phyloP scores from a whole-genome alignment of 2,797 vertebrate species.

The Pterois miles region DNA sequence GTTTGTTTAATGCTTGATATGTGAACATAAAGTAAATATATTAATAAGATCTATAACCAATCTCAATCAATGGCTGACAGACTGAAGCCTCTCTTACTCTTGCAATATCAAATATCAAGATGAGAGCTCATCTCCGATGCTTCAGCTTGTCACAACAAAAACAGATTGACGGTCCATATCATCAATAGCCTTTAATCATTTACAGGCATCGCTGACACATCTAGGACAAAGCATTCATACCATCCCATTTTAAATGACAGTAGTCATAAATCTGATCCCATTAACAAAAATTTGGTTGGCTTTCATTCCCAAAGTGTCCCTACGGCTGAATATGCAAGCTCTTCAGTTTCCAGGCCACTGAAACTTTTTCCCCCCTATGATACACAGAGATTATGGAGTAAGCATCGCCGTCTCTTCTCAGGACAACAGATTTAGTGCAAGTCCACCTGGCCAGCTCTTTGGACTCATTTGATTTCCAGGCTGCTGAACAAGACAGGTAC shows the following conservation, averaged over 20 bases:
- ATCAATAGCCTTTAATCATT: slow-evolving; percentile 49
- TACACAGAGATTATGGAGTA: background rate
- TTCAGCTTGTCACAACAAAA: slow-evolving; percentile 42
- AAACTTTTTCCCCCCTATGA: background rate
- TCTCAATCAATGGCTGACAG: slow-evolving; percentile 4
- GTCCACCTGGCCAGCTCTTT: slow-evolving; percentile 49
- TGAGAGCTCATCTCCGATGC: slow-evolving; percentile 18
- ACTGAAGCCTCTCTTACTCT: slow-evolving; percentile 11
- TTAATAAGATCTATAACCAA: slow-evolving; percentile 4
- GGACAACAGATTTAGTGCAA: slow-evolving; percentile 36
- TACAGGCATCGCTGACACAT: slow-evolving; percentile 37
- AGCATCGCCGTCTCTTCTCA: background rate
- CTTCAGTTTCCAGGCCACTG: slow-evolving; percentile 4
- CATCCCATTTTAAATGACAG: slow-evolving; percentile 42
- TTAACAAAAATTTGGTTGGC: slow-evolving; percentile 23
- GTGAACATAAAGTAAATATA: slow-evolving; percentile 14
- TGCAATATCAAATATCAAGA: slow-evolving; percentile 39
- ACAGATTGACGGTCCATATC: slow-evolving; percentile 45
- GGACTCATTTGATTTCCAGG: slow-evolving; percentile 59
- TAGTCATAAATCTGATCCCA: slow-evolving; percentile 43
- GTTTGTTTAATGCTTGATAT: background rate
- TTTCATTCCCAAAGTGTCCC: slow-evolving; percentile 13
- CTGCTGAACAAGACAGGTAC: slow-evolving; percentile 63
- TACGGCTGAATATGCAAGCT: background rate
- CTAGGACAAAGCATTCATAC: slow-evolving; percentile 48